Evolutionary conservation across 2,113 vertebrate species (phyloP).

Genomic region (Silurus glanis): DNA sequence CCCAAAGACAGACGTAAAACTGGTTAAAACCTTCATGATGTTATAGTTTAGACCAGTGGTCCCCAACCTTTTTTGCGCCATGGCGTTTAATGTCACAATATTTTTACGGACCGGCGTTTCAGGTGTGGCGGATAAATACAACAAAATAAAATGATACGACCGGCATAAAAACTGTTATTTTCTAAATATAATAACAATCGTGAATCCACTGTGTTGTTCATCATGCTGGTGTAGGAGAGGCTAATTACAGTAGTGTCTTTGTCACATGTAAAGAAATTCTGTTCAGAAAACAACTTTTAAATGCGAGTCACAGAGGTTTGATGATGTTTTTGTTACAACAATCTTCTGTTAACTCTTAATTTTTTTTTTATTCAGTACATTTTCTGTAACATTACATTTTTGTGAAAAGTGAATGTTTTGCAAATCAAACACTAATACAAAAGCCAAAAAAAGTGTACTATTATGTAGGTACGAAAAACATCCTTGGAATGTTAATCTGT

Average conservation of each 20-base stretch:
- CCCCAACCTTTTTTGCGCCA: too few relatives aligned
- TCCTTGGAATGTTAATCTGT: not conserved
- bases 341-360: not conserved
- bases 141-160: too few relatives aligned
- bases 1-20: not conserved
- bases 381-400: not conserved
- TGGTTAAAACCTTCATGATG: not conserved
- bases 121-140: too few relatives aligned
- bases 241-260: not conserved
- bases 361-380: not conserved
- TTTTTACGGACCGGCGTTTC: too few relatives aligned
- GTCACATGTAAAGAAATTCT: not conserved
- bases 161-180: too few relatives aligned
- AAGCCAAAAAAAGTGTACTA: not conserved
- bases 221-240: not conserved
- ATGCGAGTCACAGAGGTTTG: not conserved
- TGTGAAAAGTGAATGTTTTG: not conserved
- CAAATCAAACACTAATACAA: not conserved
- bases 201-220: not conserved
- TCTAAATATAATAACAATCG: too few relatives aligned
- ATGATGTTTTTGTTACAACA: not conserved
- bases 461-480: not conserved
- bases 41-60: not conserved
- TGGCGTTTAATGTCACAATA: too few relatives aligned
- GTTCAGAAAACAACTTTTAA: not conserved